Percentiles rank a stretch among this genome's conserved stretches.
These are phyloP conservation scores for Platycnemis pennipes DNA, from an alignment of 2,888 invertebrate species.

Conservation along the genomic window DNA sequence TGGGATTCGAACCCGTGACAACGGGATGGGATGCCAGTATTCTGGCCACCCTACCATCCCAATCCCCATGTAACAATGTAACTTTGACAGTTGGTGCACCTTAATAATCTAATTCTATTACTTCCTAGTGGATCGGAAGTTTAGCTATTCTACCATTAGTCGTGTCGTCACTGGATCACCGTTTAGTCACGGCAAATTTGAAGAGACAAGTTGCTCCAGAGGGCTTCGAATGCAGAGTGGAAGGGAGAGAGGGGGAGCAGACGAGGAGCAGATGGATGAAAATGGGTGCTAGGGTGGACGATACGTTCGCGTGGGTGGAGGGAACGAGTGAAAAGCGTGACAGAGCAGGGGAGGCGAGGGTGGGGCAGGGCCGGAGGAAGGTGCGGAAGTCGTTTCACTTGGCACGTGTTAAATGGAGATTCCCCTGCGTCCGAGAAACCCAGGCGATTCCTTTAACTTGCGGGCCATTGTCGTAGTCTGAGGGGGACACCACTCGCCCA, in stretches of 20 bases:
- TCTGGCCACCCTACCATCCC: no score
- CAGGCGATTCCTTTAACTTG: conserved; percentile 28
- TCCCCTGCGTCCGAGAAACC: not conserved
- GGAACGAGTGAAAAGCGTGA: not conserved
- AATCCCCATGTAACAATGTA: no score
- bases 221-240: not conserved
- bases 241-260: not conserved
- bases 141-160: no score
- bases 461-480: conserved; percentile 52
- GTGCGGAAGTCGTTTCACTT: conserved; percentile 51
- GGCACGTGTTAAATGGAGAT: conserved; percentile 56
- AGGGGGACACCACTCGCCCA: conserved; percentile 5
- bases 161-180: not conserved
- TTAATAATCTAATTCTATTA: no score
- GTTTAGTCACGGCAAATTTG: not conserved
- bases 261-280: conserved; percentile 41
- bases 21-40: no score
- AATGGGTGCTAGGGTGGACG: not conserved
- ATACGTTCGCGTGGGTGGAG: not conserved
- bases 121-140: no score
- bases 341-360: not conserved
- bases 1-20: no score
- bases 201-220: not conserved
- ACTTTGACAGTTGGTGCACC: no score
- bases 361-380: not conserved